These are phyloP conservation scores for Cydia amplana DNA, from an alignment of 1,140 invertebrate genomes.

Conservation along the genomic window DNA sequence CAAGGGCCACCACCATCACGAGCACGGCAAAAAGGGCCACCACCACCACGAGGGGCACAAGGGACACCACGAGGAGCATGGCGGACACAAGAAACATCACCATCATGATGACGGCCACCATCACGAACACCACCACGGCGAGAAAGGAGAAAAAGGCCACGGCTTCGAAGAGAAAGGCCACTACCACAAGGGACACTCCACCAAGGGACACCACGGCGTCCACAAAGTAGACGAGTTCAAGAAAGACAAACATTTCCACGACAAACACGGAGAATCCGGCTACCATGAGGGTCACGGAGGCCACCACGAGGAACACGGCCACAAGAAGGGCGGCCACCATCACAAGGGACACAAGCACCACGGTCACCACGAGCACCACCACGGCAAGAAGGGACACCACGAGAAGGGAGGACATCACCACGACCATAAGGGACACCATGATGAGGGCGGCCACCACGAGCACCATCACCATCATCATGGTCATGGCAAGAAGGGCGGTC, in stretches of 20 bases:
- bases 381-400: slow-evolving; percentile 85
- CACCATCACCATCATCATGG: slow-evolving; percentile 81
- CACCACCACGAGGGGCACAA: slow-evolving; percentile 85
- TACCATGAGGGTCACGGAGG: slow-evolving; percentile 83
- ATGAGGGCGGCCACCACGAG: slow-evolving; percentile 80
- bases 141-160: slow-evolving; percentile 83
- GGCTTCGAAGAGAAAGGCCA: slow-evolving; percentile 81
- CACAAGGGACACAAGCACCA: slow-evolving; percentile 84
- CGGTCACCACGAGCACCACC: slow-evolving; percentile 83
- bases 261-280: slow-evolving; percentile 86
- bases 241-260: slow-evolving; percentile 83
- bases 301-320: slow-evolving; percentile 83
- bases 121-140: slow-evolving; percentile 85
- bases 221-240: slow-evolving; percentile 87
- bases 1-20: slow-evolving; percentile 83
- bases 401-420: slow-evolving; percentile 82
- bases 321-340: slow-evolving; percentile 84
- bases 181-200: slow-evolving; percentile 88
- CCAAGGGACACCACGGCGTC: slow-evolving; percentile 87
- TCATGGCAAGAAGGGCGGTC: slow-evolving; percentile 82
- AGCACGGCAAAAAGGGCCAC: slow-evolving; percentile 85
- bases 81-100: slow-evolving; percentile 86
- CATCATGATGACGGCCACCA: slow-evolving; percentile 87
- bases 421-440: slow-evolving; percentile 72
- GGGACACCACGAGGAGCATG: slow-evolving; percentile 85